phyloP scores from a whole-genome alignment of 2,113 vertebrate species.

The Zingel zingel region DNA sequence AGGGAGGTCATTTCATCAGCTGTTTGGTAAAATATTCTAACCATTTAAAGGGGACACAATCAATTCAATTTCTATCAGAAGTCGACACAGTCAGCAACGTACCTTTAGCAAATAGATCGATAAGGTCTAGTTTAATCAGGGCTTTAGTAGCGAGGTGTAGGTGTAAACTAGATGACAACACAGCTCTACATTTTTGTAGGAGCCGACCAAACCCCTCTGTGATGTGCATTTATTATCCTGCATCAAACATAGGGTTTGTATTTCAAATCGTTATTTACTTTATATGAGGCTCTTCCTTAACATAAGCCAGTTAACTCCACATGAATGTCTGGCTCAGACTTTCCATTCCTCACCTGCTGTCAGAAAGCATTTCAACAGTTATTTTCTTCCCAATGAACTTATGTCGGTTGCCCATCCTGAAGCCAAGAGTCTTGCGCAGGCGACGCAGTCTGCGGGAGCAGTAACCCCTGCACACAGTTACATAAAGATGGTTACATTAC shows the following conservation, averaged over 20 bases:
- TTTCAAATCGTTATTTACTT: no score
- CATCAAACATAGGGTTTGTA: not conserved
- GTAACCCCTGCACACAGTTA: conserved; percentile 88
- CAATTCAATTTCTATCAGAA: not conserved
- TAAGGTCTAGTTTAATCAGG: not conserved
- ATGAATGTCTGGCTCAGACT: not conserved
- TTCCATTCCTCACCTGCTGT: conserved; percentile 87
- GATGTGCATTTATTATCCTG: not conserved
- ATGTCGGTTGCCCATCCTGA: conserved; percentile 98
- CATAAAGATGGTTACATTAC: not conserved
- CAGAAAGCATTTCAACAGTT: conserved; percentile 93
- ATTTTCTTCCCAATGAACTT: conserved; percentile 98
- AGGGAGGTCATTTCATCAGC: not conserved
- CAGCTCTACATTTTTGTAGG: not conserved
- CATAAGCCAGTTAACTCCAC: not conserved
- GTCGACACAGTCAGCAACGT: not conserved
- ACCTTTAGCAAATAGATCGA: not conserved
- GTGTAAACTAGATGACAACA: not conserved
- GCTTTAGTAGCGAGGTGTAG: not conserved
- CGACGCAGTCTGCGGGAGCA: conserved; percentile 95
- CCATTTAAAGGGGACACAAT: not conserved
- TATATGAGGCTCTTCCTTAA: not conserved
- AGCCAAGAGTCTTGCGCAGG: conserved; percentile 95
- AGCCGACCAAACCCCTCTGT: not conserved
- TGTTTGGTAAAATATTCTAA: not conserved